These are phyloP conservation scores for Pteria penguin DNA, from an alignment of 2,888 invertebrate genomes.

Conservation along the genomic window DNA sequence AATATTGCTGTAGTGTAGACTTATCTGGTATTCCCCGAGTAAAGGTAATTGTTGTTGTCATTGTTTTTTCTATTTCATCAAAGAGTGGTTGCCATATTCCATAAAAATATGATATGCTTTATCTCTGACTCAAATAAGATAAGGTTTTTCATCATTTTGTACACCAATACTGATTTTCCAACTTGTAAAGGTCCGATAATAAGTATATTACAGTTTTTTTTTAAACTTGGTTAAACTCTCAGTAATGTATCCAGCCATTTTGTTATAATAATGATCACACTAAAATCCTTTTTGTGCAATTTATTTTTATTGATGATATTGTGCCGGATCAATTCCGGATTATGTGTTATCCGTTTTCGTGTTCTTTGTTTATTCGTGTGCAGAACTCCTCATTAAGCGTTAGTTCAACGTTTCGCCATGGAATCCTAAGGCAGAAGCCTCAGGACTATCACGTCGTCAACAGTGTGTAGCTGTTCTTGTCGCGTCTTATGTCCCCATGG, in stretches of 20 bases:
- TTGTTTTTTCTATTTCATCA: slow-evolving; percentile 18
- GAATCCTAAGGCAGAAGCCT: too few relatives aligned
- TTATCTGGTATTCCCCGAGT: slow-evolving; percentile 34
- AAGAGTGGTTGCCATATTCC: slow-evolving; percentile 6
- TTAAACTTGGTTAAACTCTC: slow-evolving; percentile 1
- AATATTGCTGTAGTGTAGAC: slow-evolving; percentile 20
- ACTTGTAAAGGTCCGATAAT: slow-evolving; percentile 1
- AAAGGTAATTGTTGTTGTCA: slow-evolving; percentile 22
- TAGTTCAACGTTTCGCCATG: too few relatives aligned
- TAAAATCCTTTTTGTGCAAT: not conserved
- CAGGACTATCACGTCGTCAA: too few relatives aligned
- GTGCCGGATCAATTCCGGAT: too few relatives aligned
- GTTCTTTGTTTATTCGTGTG: too few relatives aligned
- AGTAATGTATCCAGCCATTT: not conserved
- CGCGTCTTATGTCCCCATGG: too few relatives aligned
- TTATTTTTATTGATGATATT: not conserved
- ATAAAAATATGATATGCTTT: slow-evolving; percentile 1
- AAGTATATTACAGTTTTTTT: slow-evolving; percentile 6
- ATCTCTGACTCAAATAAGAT: not conserved
- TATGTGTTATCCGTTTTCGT: too few relatives aligned
- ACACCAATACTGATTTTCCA: slow-evolving; percentile 4
- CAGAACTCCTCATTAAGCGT: too few relatives aligned
- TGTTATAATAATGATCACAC: not conserved
- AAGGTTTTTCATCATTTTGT: slow-evolving; percentile 1
- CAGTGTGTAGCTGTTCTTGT: too few relatives aligned